Evolutionary conservation across 2,797 vertebrate genomes (phyloP), one percentile per base, ranked within the genome.

Genomic region (Pempheris klunzingeri): DNA sequence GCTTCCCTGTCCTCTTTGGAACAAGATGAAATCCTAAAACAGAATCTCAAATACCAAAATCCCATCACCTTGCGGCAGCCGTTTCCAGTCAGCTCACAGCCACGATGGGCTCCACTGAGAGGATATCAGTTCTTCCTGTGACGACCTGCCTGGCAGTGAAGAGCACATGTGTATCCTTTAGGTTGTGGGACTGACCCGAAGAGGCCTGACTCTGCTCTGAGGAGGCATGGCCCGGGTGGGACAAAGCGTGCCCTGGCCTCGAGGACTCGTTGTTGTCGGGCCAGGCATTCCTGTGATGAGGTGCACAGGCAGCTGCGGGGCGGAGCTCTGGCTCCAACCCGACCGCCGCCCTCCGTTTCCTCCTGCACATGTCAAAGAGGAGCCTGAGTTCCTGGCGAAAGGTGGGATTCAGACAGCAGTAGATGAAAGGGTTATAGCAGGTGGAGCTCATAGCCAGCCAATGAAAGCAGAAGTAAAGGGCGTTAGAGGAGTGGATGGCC

Each of bases 361-460:
- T 95, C 65, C 85, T 94, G 90, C 96, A 98, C 78, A 97, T 74
- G 81, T 84, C 87, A 24, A 97, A 80, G 61, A 98, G 93, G 18
- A 94, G 93, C 82, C 96, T 96, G 2, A 98, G 94, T 64, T 96
- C 96, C 46, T 95, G 93, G 54, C 96, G 94, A 88, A 98, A 98
- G 72, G 87, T 96, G 62, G 96, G 94, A 0, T 98, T 97, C 61
- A 98, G 93, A 91, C 96, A 98, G 81, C 96, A 98, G 92, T 98
- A 98, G 86, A 98, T 97, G 90, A 97, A 98, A 28, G 97, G 97
- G 84, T 98, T 98, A 94, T 98, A 98, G 90, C 97, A 98, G 60
- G 97, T 97, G 83, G 97, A 97, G 92, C 96, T 98, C 96, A 97
- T 97, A 58, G 97, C 97, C 5, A 98, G 93, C 97, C 97, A 98